Percentiles rank a stretch among this genome's conserved stretches.
Evolutionary conservation across 2,888 invertebrate species (phyloP).

Genomic region (Mesorhabditis belari): DNA sequence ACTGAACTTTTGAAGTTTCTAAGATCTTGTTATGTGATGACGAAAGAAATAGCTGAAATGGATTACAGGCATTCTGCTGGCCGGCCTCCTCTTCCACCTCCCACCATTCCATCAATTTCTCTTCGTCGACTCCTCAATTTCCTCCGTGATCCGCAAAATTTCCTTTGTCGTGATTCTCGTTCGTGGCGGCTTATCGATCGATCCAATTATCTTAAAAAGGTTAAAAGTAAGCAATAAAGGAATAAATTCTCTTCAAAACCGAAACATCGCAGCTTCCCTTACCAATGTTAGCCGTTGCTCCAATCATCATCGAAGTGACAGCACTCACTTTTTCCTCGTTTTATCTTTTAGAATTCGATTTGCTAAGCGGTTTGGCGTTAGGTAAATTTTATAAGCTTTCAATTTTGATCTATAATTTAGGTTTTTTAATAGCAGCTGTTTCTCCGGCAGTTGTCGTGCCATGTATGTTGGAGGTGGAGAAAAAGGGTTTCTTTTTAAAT

Average conservation of each 20-base stretch:
- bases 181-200: neutral
- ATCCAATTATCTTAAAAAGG: neutral
- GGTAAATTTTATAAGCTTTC: neutral
- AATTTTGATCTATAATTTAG: neutral
- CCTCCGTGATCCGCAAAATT: neutral
- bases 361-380: neutral
- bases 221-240: too few relatives aligned
- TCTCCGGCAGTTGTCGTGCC: neutral
- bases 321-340: neutral
- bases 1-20: too few relatives aligned
- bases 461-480: neutral
- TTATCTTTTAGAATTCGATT: neutral
- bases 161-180: neutral
- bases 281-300: neutral
- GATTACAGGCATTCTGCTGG: neutral
- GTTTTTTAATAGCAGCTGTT: neutral
- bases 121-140: neutral
- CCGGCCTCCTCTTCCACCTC: neutral
- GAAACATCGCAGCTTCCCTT: neutral
- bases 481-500: too few relatives aligned
- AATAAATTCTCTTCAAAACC: too few relatives aligned
- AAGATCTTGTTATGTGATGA: too few relatives aligned
- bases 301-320: neutral
- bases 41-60: too few relatives aligned
- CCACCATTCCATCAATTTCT: neutral